Evolutionary conservation across 2,888 invertebrate species (phyloP), one percentile per base, ranked within the genome.

Genomic region (Cataglyphis cursor): DNA sequence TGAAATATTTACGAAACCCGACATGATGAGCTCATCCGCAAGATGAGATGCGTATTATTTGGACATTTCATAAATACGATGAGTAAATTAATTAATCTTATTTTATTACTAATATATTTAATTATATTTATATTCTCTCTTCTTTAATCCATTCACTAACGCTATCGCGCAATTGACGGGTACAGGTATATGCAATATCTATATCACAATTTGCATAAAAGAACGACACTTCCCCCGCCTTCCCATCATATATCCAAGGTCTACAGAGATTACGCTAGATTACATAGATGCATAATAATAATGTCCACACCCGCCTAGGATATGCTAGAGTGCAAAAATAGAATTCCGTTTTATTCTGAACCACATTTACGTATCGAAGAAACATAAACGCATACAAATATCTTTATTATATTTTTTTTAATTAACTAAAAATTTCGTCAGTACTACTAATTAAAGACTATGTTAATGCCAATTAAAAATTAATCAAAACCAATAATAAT

Each of bases 271-370:
- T n/a, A n/a, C n/a, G n/a, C n/a, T 74, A 35, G 35, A 6, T 48
- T 35, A 21, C 62, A 35, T 41, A 44, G n/a, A 8, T 62, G 12
- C n/a, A 48, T n/a, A 28, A 35, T 21, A 41, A 61, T 75, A 51
- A 48, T 5, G 18, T 0, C 10, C 21, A 74, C 18, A 51, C 51
- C 12, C 21, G 4, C 61, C 12, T 8, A n/a, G 21, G 3, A 21
- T 15, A 18, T 8, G 18, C 48, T 1, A 24, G 28, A 74, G 15
- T 18, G 15, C 21, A 18, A 15, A 75, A 18, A 44, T 44, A 68
- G 5, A 74, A 66, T n/a, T 61, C n/a, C 44, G 35, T 61, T 28
- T 74, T 48, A 59, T 72, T 80, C 68, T 9, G 78, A 24, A 51
- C 9, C 21, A 35, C 1, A 62, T 57, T 57, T 59, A 44, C 72